Percentiles rank a stretch among this genome's conserved stretches.
Evolutionary conservation across 2,113 vertebrate genomes (phyloP).

Genomic region (Oncorhynchus masou): DNA sequence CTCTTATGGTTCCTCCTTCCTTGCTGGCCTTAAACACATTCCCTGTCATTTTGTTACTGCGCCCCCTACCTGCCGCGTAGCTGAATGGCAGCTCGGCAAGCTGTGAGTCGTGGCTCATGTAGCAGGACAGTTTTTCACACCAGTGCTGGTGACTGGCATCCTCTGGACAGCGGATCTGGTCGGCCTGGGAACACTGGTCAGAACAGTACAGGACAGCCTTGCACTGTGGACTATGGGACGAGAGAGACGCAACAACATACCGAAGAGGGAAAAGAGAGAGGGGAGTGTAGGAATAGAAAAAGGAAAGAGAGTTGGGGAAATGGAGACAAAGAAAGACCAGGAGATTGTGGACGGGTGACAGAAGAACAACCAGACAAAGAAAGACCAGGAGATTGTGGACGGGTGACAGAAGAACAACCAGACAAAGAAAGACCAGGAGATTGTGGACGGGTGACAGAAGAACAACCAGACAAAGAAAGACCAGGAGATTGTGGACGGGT

Average conservation of each 20-base stretch:
- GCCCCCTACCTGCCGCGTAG: slow-evolving; percentile 12
- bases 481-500: background rate
- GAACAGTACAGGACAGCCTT: slow-evolving; percentile 26
- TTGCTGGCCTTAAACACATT: too few species aligned
- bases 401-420: too few species aligned
- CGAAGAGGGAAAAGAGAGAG: background rate
- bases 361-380: background rate
- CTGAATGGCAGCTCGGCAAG: slow-evolving; percentile 34
- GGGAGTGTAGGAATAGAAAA: background rate
- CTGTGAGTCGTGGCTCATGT: slow-evolving; percentile 5
- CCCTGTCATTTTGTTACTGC: background rate
- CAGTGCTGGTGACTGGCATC: slow-evolving; percentile 28
- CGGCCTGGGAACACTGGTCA: slow-evolving; percentile 10
- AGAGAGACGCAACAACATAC: too few species aligned
- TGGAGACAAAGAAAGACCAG: background rate
- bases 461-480: background rate
- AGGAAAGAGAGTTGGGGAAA: background rate
- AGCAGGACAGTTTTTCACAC: slow-evolving; percentile 19
- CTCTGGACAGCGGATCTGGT: background rate
- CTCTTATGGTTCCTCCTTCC: too few species aligned
- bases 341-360: background rate
- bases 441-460: too few species aligned
- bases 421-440: background rate
- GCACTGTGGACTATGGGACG: slow-evolving; percentile 8
- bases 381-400: background rate